Conservation (phyloP, 2,888 invertebrate genomes). For the Gryllus longicercus region DNA sequence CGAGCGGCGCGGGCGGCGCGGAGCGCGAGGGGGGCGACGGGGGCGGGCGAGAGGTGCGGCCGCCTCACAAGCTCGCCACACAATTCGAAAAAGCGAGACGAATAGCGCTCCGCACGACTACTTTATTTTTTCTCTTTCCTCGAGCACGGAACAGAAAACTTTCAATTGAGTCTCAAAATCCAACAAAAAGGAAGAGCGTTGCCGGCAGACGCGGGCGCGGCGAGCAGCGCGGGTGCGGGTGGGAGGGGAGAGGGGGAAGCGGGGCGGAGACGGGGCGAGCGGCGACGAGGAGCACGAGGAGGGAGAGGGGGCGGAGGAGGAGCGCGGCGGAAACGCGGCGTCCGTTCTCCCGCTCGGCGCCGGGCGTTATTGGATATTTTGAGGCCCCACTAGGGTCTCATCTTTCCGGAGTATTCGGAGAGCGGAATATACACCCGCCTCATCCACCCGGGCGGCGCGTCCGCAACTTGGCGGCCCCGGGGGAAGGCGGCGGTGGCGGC, state of each 20-base stretch:
- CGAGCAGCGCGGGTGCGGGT: slow-evolving; percentile 19
- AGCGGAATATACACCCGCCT: slow-evolving; percentile 28
- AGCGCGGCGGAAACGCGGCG: slow-evolving; percentile 20
- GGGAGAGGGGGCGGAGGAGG: not conserved
- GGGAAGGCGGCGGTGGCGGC: not conserved
- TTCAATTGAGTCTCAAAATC: slow-evolving; percentile 36
- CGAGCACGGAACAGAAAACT: slow-evolving; percentile 28
- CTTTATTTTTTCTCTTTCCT: slow-evolving; percentile 28
- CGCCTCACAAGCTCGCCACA: slow-evolving; percentile 23
- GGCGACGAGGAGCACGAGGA: slow-evolving; percentile 18
- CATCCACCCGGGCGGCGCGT: not conserved
- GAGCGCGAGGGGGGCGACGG: not conserved
- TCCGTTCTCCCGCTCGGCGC: slow-evolving; percentile 30
- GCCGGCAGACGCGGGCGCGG: not conserved
- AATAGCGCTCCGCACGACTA: slow-evolving; percentile 29
- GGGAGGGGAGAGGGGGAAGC: not conserved
- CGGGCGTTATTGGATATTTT: slow-evolving; percentile 29
- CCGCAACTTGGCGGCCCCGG: not conserved
- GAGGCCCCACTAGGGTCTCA: slow-evolving; percentile 32
- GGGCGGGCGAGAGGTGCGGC: not conserved
- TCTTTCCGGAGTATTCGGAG: slow-evolving; percentile 28
- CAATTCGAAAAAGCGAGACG: slow-evolving; percentile 34
- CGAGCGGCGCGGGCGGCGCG: not conserved
- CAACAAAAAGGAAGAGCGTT: slow-evolving; percentile 23
- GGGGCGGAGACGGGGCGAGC: not conserved